Base-by-base conservation (phyloP, 2,888 invertebrate genomes). In the Oscheius sp. region DNA sequence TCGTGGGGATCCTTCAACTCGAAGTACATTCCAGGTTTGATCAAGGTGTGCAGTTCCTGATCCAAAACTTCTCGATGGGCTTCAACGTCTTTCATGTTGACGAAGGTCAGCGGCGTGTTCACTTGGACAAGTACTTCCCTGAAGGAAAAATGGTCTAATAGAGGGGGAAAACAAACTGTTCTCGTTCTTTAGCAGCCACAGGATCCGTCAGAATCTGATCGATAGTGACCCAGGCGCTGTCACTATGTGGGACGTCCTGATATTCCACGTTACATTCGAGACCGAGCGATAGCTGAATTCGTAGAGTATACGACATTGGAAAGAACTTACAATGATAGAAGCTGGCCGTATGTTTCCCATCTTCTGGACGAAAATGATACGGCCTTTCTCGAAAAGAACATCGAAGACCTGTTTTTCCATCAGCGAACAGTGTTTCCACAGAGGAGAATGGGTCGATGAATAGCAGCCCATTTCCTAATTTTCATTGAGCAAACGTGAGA, bases 11-110 rank as follows among this genome's bases (percentile, higher is more conserved):
- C 65, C 21, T 42, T 32, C 9, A 73, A 21, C 48, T 73, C 73
- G 21, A 73, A 73, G 35, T 63, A 73, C 50, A 63, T 50, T 13
- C 63, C 73, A 10, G 47, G 51, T 62, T 72, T 55, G 10, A 53
- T 53, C 9, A 63, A 21, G 1, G 63, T 63, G 29, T 63, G 63
- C n/a, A 63, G 29, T 63, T 63, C 48, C n/a, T 50, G 47, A 47
- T 55, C 70, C 13, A 58, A 35, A 1, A 57, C 37, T 3, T 33
- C n/a, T 57, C 57, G 29, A 11, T 55, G 32, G 1, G 13, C 29
- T 10, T 47, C n/a, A 37, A 57, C 70, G 35, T 55, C 55, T 10
- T 58, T 5, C 70, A 70, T 63, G 48, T 63, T 50, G 11, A 63
- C 63, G 48, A 63, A 63, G 32, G 42, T 50, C 10, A 63, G 10